Percentiles rank a stretch among this genome's conserved stretches.
These are phyloP conservation scores for Chymomyza fuscimana DNA, from an alignment of 2,888 invertebrate genomes.

Conservation along the genomic window DNA sequence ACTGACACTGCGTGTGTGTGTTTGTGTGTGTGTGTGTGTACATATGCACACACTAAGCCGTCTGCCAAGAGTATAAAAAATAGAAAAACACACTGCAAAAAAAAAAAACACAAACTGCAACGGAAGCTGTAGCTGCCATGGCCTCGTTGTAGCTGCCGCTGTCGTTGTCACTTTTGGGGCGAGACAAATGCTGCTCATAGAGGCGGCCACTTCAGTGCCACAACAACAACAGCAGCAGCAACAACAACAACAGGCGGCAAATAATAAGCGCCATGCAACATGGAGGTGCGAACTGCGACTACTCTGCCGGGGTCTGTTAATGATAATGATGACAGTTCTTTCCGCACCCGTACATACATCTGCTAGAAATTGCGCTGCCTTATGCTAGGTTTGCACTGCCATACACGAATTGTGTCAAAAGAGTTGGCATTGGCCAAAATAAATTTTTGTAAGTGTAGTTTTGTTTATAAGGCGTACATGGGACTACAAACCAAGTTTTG, in stretches of 20 bases:
- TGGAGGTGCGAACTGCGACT: slow-evolving; percentile 60
- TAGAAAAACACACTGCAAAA: neutral
- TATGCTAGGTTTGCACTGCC: neutral
- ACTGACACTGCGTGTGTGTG: slow-evolving; percentile 14
- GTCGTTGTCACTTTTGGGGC: slow-evolving; percentile 57
- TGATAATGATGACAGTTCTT: slow-evolving; percentile 70
- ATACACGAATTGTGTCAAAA: no score
- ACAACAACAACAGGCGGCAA: slow-evolving; percentile 49
- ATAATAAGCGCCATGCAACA: slow-evolving; percentile 64
- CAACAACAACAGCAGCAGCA: slow-evolving; percentile 63
- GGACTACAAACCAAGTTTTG: no score
- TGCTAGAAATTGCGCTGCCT: neutral
- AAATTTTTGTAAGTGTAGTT: no score
- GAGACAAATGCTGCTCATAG: slow-evolving; percentile 29
- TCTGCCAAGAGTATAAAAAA: slow-evolving; percentile 42
- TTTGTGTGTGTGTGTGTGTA: slow-evolving; percentile 2
- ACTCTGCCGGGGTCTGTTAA: slow-evolving; percentile 59
- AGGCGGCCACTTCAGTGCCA: slow-evolving; percentile 47
- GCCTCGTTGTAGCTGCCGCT: slow-evolving; percentile 11
- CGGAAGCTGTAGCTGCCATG: slow-evolving; percentile 53
- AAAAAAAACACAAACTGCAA: slow-evolving; percentile 66
- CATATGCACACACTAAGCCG: slow-evolving; percentile 59
- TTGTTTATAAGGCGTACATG: no score
- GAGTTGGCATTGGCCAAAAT: no score
- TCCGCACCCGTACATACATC: neutral